phyloP scores from a whole-genome alignment of 2,797 vertebrate genomes.

The Glyptemys insculpta region DNA sequence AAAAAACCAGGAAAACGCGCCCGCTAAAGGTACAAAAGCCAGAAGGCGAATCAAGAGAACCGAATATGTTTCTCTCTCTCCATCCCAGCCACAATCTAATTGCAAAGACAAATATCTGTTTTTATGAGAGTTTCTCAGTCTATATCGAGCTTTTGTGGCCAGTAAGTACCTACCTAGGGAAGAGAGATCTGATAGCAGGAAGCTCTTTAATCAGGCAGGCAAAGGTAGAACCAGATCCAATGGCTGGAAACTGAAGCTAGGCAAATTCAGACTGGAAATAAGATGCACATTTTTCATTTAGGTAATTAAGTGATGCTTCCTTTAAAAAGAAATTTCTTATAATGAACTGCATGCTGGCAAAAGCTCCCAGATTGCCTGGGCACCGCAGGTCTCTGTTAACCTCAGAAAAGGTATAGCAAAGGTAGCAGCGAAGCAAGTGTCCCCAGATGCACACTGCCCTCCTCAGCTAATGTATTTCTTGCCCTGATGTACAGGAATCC shows the following conservation, averaged over 20 bases:
- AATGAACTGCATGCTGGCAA: background rate
- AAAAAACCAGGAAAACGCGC: accelerated
- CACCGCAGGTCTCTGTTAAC: background rate
- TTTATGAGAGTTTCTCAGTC: background rate
- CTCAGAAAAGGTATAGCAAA: too few species aligned
- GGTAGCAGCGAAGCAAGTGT: too few species aligned
- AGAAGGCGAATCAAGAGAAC: background rate
- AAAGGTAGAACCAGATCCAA: too few species aligned
- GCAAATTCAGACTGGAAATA: slow-evolving; percentile 14
- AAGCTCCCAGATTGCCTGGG: background rate
- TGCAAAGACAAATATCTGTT: background rate
- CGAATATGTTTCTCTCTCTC: background rate
- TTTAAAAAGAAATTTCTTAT: background rate
- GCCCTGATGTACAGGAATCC: background rate
- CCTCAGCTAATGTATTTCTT: background rate
- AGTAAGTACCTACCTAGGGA: slow-evolving; percentile 8
- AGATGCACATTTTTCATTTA: background rate
- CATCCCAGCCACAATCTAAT: background rate
- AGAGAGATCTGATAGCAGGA: background rate
- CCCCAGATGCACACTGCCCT: background rate
- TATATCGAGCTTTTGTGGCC: background rate
- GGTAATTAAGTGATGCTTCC: background rate
- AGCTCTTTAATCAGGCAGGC: background rate
- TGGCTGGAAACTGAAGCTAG: background rate
- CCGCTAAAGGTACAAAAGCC: background rate